These are phyloP conservation scores for Meloidogyne floridensis DNA, from an alignment of 1,140 invertebrate genomes.

Conservation along the genomic window DNA sequence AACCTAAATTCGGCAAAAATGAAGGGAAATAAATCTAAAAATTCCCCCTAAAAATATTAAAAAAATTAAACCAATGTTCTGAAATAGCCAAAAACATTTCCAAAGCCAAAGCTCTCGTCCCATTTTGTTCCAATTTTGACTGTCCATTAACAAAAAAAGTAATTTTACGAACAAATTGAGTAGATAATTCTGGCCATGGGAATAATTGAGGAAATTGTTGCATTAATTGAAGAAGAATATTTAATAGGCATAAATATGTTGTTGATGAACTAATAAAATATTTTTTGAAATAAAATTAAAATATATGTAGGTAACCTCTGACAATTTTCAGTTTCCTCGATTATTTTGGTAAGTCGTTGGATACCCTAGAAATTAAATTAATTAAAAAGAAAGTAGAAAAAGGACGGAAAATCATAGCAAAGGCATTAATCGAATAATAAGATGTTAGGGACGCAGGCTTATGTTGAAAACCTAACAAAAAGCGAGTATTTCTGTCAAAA, in stretches of 20 bases:
- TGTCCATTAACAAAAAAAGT: constrained; percentile 42
- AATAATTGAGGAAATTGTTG: constrained; percentile 16
- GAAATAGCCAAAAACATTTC: constrained; percentile 45
- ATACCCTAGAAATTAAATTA: constrained; percentile 34
- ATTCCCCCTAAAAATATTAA: neutral
- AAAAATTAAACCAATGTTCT: constrained; percentile 32
- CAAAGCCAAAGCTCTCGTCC: constrained; percentile 43
- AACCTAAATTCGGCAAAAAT: too few relatives aligned
- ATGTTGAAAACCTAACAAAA: too few relatives aligned
- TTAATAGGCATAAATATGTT: constrained; percentile 15
- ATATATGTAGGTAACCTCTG: constrained; percentile 9
- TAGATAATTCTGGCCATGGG: constrained; percentile 38
- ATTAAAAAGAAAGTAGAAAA: too few relatives aligned
- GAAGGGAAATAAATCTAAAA: too few relatives aligned
- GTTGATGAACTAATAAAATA: neutral
- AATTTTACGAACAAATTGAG: constrained; percentile 45
- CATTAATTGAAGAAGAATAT: constrained; percentile 18
- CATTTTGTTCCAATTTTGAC: constrained; percentile 54
- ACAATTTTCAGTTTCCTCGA: neutral
- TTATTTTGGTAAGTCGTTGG: constrained; percentile 8
- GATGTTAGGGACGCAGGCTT: too few relatives aligned
- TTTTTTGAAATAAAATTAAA: neutral
- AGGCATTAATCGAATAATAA: too few relatives aligned
- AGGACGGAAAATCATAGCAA: too few relatives aligned
- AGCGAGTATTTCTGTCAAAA: too few relatives aligned